Conservation (phyloP, 2,797 vertebrate species). For the Trichosurus vulpecula region DNA sequence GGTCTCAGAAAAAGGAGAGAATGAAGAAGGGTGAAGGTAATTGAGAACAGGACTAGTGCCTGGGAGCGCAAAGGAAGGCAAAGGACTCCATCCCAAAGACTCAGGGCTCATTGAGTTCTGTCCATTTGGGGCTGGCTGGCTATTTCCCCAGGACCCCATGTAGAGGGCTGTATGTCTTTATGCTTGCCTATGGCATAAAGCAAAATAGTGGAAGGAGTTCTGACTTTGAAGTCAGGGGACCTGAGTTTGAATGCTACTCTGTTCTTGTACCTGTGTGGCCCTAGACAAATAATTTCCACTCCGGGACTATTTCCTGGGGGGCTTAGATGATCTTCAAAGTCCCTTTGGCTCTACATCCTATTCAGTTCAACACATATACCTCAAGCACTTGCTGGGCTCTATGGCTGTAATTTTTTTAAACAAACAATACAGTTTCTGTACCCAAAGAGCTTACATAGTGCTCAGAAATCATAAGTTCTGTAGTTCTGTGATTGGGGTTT, state of each 20-base stretch:
- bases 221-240: background rate
- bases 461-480: background rate
- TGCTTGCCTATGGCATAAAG: background rate
- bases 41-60: background rate
- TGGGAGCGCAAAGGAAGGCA: background rate
- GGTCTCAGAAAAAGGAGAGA: background rate
- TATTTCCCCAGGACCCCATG: background rate
- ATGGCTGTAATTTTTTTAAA: background rate
- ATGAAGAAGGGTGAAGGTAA: background rate
- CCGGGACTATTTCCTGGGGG: slow-evolving; percentile 19
- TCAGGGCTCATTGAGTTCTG: background rate
- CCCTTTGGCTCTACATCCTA: background rate
- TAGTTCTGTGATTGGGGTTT: background rate
- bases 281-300: slow-evolving; percentile 1
- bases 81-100: background rate
- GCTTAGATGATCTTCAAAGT: background rate
- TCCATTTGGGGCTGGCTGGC: background rate
- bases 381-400: background rate
- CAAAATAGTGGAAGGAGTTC: background rate
- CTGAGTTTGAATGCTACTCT: slow-evolving; percentile 11
- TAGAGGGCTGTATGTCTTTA: background rate
- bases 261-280: background rate
- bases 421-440: background rate
- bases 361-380: background rate
- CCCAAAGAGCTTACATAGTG: background rate